phyloP scores from a whole-genome alignment of 2,888 invertebrate species.

The Clunio marinus region DNA sequence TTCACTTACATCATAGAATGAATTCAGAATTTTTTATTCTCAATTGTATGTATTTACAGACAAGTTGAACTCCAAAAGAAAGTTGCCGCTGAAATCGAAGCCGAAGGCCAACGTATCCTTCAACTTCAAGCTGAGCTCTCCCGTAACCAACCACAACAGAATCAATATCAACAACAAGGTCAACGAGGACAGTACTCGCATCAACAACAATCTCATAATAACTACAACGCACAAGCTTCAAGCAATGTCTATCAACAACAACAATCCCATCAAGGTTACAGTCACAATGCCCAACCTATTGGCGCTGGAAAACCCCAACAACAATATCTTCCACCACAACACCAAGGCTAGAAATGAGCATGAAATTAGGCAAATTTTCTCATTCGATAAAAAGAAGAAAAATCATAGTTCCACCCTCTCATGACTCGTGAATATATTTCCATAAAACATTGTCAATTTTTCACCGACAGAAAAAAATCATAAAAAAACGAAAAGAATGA shows the following conservation, averaged over 20 bases:
- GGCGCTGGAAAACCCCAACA: conserved; percentile 42
- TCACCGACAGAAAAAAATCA: not conserved
- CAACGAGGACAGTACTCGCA: conserved; percentile 16
- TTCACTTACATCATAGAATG: not conserved
- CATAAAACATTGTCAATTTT: conserved; percentile 21
- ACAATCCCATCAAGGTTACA: conserved; percentile 12
- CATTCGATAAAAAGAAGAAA: conserved; percentile 6
- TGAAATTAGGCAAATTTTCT: conserved; percentile 35
- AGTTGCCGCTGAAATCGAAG: conserved; percentile 36
- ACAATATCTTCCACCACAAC: conserved; percentile 46
- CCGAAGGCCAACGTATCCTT: conserved; percentile 28
- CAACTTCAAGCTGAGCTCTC: conserved; percentile 8
- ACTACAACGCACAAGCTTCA: conserved; percentile 32
- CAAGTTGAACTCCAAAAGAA: conserved; percentile 33
- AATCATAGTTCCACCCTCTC: conserved; percentile 15
- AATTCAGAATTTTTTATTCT: not conserved
- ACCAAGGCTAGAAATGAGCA: conserved; percentile 27
- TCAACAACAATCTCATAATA: conserved; percentile 17
- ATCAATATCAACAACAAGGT: conserved; percentile 31
- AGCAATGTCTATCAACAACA: conserved; percentile 27
- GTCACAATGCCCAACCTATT: conserved; percentile 11
- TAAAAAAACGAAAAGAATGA: not conserved
- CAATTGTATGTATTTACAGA: conserved; percentile 4
- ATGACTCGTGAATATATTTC: conserved; percentile 23
- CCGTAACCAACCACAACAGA: conserved; percentile 25